phyloP scores from a whole-genome alignment of 2,888 invertebrate genomes.

The Anorthoa munda region DNA sequence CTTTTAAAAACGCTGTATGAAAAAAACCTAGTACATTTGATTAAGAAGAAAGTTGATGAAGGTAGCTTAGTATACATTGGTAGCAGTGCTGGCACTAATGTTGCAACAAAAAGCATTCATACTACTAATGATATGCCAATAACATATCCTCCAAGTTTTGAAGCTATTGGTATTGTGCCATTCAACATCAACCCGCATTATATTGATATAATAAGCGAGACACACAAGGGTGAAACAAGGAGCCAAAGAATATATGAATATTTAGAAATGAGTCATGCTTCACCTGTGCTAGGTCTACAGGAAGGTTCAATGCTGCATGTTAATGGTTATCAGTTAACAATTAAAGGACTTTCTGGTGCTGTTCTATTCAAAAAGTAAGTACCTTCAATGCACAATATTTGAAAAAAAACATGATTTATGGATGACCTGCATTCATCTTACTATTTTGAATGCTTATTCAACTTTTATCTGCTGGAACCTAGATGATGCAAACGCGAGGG shows the following conservation, averaged over 20 bases:
- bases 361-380: conserved; percentile 93
- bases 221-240: conserved; percentile 95
- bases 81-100: conserved; percentile 96
- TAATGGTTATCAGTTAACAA: conserved; percentile 89
- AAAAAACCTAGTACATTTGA: conserved; percentile 91
- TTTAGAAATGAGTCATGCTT: conserved; percentile 90
- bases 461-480: neutral
- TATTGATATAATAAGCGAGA: conserved; percentile 92
- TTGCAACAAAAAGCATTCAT: conserved; percentile 94
- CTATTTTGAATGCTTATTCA: neutral
- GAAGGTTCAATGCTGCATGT: conserved; percentile 93
- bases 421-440: neutral
- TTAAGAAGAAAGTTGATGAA: conserved; percentile 91
- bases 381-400: neutral
- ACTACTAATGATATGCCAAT: conserved; percentile 98
- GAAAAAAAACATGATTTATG: neutral
- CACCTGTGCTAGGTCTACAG: conserved; percentile 93
- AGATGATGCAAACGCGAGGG: neutral
- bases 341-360: conserved; percentile 92
- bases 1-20: conserved; percentile 94
- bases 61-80: conserved; percentile 94
- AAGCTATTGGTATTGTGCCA: conserved; percentile 93
- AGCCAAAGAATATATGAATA: conserved; percentile 94
- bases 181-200: conserved; percentile 97
- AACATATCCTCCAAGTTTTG: conserved; percentile 94